These are phyloP conservation scores for Drosophila seclusa DNA, from an alignment of 2,888 invertebrate genomes.

Conservation along the genomic window DNA sequence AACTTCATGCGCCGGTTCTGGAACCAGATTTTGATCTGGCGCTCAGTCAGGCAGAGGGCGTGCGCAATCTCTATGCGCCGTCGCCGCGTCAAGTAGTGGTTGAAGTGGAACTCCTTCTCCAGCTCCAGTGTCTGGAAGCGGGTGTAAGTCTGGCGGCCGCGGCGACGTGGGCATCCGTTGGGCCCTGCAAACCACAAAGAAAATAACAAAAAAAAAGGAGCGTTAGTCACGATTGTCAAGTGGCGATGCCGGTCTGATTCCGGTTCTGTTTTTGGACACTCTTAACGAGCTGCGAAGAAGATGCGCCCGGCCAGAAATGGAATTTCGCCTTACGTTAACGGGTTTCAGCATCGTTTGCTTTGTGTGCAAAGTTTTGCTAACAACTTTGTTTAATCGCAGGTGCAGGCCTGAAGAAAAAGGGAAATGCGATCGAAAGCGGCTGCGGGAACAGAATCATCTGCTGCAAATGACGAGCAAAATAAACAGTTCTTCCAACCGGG, in stretches of 20 bases:
- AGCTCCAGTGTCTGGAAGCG: conserved; percentile 98
- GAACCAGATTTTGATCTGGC: conserved; percentile 99
- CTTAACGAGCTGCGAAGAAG: conserved; percentile 72
- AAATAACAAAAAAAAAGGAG: conserved; percentile 57
- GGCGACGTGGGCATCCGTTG: conserved; percentile 96
- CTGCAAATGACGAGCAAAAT: conserved; percentile 55
- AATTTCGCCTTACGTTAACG: conserved; percentile 39
- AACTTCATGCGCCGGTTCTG: conserved; percentile 98
- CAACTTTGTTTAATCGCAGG: conserved; percentile 35
- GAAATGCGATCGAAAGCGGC: not conserved
- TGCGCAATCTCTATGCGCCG: conserved; percentile 99
- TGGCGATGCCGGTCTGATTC: conserved; percentile 16
- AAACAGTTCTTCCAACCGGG: conserved; percentile 54
- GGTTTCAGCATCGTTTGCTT: conserved; percentile 42
- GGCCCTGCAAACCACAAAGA: conserved; percentile 91
- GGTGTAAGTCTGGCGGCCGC: conserved; percentile 98
- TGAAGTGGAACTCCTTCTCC: conserved; percentile 99
- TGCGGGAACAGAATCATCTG: not conserved
- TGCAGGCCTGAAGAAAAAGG: not conserved
- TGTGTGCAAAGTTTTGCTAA: conserved; percentile 41
- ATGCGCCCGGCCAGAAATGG: conserved; percentile 51
- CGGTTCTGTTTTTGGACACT: conserved; percentile 55
- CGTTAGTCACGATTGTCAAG: conserved; percentile 57
- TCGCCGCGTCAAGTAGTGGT: conserved; percentile 97
- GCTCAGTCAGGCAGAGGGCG: conserved; percentile 96